Base-by-base conservation (phyloP, 30 jellyfish, hydroid and myxozoan genomes). In the Hydra vulgaris region DNA sequence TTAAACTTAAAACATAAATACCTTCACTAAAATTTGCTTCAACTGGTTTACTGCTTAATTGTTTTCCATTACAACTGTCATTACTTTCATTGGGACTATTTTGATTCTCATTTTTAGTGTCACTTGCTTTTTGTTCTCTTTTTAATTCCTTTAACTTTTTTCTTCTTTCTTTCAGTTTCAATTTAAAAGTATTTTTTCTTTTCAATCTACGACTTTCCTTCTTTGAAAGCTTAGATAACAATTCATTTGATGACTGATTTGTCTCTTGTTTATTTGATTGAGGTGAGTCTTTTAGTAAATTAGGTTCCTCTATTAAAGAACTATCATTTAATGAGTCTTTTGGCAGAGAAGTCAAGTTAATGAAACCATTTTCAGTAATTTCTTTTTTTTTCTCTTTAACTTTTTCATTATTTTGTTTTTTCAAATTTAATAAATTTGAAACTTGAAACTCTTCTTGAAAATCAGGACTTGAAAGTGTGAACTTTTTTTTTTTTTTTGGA, bases 141-240 rank as follows among this genome's bases (percentile, higher is more conserved):
- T 78, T 78, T 0, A 78, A 1, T 25, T 78, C 85, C 54, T 78
- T 78, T 54, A 24, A 18, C n/a, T 27, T 40, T 3, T 53, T 78
- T 19, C 85, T 55, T 20, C 85, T 27, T n/a, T 78, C 85, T 78
- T 78, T 78, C n/a, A 78, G 40, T 66, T 27, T 21, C 73, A n/a
- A 24, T 19, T 70, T 67, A 26, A 70, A 70, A 12, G 87, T n/a
- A 61, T 56, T 71, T 66, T 80, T 80, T 18, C 52, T 18, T 53
- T 68, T 40, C 71, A 24, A 74, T 66, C 67, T 80, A n/a, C 83
- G 70, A 7, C 73, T 67, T 53, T 70, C 72, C 54, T 80, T 80
- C 52, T 53, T 80, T n/a, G 72, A 27, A 20, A 66, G 52, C 24
- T 80, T 80, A 16, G 83, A 40, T 78, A n/a, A 18, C 12, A 0